Evolutionary conservation across 2,797 vertebrate genomes (phyloP).

Genomic region (Gymnothorax javanicus): DNA sequence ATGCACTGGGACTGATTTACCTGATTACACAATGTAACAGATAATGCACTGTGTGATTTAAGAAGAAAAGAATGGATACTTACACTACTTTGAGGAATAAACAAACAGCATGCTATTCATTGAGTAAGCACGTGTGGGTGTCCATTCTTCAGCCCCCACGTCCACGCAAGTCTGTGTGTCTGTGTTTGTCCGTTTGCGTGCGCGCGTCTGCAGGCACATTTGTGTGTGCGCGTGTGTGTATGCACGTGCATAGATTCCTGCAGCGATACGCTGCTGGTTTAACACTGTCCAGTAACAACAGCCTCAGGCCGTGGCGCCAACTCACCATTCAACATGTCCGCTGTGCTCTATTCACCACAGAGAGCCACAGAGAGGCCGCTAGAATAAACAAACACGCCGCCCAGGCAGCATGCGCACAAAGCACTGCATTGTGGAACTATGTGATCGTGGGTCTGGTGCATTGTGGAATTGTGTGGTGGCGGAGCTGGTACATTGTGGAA

Average conservation of each 20-base stretch:
- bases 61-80: constrained; percentile 30
- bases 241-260: constrained; percentile 27
- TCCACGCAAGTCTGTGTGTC: too few species aligned
- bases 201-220: too few species aligned
- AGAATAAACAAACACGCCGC: constrained; percentile 56
- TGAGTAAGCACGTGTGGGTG: constrained; percentile 29
- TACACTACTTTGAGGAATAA: constrained; percentile 21
- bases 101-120: constrained; percentile 30
- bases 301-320: constrained; percentile 47
- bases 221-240: too few species aligned
- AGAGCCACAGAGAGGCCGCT: constrained; percentile 47
- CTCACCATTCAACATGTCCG: constrained; percentile 45
- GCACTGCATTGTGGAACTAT: constrained; percentile 34
- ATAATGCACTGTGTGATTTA: constrained; percentile 19
- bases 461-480: too few species aligned
- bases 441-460: too few species aligned
- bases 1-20: not conserved
- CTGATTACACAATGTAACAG: constrained; percentile 17
- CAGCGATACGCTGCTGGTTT: constrained; percentile 35
- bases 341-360: constrained; percentile 50
- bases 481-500: too few species aligned
- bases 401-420: constrained; percentile 48
- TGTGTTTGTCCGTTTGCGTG: too few species aligned
- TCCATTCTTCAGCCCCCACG: not conserved
- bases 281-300: constrained; percentile 56